Evolutionary conservation across 2,797 vertebrate species (phyloP), one percentile per base, ranked within the genome.

Genomic region (Cynodonichthys magdalenae): DNA sequence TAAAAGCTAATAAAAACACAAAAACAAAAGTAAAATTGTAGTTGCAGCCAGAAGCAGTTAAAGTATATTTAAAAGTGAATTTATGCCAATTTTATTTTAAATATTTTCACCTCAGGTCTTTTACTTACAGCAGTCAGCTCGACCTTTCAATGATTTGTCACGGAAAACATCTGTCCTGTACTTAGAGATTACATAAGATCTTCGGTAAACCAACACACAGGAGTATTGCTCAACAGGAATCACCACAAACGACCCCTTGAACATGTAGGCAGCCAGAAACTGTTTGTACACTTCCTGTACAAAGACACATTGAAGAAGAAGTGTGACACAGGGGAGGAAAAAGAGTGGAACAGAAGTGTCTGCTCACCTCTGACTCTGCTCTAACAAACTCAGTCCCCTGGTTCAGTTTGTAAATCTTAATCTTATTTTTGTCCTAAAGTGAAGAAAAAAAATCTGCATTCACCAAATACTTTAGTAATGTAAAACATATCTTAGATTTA

Each of bases 201-300:
- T 55, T 10, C 19, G 66, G 63, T 71, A 59, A 79, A 66, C 72
- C 53, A 75, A 41, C 61, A 69, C 56, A 58, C 63, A 31, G 54
- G 14, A 34, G 62, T 85, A 57, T 86, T 84, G 77, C 77, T 75
- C 77, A 82, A 82, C 65, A 50, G 59, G 47, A 19, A 68, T 59
- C 64, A 62, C 67, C 74, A 68, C 66, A 71, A 74, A 77, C 36
- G 53, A 69, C 67, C 70, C 68, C 55, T 61, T 81, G 63, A 59
- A 36, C 48, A 39, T 15, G 39, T 66, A 55, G 70, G 77, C 29
- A 75, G 71, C 51, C 31, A 72, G 34, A 73, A 48, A 59, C 58
- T 59, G 48, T 47, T 52, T 56, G 60, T 57, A 42, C 59, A 55
- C 60, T 78, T 79, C 74, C 69, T 54, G 28, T 69, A 41, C 1